Conservation (phyloP, 2,113 vertebrate genomes). For the Lycocorax pyrrhopterus region DNA sequence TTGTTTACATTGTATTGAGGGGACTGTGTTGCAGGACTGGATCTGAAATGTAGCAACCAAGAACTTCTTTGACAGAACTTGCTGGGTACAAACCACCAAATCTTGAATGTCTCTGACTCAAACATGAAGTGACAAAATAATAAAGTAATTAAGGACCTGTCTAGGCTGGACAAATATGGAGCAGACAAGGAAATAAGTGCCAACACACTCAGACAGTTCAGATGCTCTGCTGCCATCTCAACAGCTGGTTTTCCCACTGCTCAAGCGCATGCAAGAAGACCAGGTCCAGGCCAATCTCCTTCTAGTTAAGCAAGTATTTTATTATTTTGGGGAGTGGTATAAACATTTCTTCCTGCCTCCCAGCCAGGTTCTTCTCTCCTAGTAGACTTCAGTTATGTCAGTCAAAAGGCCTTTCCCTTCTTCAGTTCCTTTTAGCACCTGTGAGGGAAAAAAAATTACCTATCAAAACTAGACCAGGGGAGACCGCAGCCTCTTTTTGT, state of each 20-base stretch:
- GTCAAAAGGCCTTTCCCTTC: not conserved
- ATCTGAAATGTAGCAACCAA: not conserved
- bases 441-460: fast-evolving
- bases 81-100: not conserved
- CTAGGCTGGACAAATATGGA: not conserved
- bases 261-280: not conserved
- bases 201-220: not conserved
- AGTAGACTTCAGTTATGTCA: not conserved
- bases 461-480: not conserved
- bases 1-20: not conserved
- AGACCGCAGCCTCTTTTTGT: not conserved
- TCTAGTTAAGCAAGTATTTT: not conserved
- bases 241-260: not conserved
- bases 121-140: not conserved
- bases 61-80: not conserved
- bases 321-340: not conserved
- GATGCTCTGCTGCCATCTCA: not conserved
- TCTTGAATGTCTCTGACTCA: not conserved
- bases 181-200: not conserved
- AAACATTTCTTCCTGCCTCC: not conserved
- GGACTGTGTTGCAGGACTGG: not conserved
- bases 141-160: not conserved
- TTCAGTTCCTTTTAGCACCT: not conserved
- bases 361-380: not conserved
- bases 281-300: not conserved